phyloP scores from a whole-genome alignment of 1,140 invertebrate species.

The Drosophila bocki region DNA sequence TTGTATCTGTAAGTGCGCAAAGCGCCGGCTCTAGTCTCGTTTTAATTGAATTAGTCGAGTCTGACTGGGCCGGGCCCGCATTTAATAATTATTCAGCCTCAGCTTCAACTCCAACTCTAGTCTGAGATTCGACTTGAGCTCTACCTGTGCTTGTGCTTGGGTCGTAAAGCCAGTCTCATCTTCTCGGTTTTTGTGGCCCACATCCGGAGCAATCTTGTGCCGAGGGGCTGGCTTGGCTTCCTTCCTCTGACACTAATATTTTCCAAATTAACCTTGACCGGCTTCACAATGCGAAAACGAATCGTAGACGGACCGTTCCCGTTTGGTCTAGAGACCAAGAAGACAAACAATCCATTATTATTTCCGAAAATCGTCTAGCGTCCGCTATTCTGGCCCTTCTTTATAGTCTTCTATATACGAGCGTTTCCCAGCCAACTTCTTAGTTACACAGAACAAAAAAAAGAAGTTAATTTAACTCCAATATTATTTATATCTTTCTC shows the following conservation, averaged over 20 bases:
- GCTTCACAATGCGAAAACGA: slow-evolving; percentile 70
- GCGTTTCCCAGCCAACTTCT: slow-evolving; percentile 8
- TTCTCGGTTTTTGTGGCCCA: slow-evolving; percentile 63
- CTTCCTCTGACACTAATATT: slow-evolving; percentile 62
- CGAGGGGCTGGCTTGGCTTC: slow-evolving; percentile 37
- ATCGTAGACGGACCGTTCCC: slow-evolving; percentile 59
- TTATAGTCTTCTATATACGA: slow-evolving; percentile 6
- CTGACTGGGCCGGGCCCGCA: slow-evolving; percentile 37
- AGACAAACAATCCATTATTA: slow-evolving; percentile 60
- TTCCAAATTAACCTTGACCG: slow-evolving; percentile 80
- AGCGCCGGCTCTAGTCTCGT: slow-evolving; percentile 38
- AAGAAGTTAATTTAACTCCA: too few species aligned
- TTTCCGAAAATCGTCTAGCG: slow-evolving; percentile 60
- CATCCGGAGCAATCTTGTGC: slow-evolving; percentile 71
- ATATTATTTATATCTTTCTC: neutral
- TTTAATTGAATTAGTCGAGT: slow-evolving; percentile 64
- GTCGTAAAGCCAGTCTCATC: slow-evolving; percentile 55
- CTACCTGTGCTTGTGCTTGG: slow-evolving; percentile 27
- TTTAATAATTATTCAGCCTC: slow-evolving; percentile 41
- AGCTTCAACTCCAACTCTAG: slow-evolving; percentile 2
- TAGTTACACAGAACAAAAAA: neutral
- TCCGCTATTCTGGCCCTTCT: slow-evolving; percentile 41
- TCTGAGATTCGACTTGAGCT: slow-evolving; percentile 5
- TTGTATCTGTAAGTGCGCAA: slow-evolving; percentile 13
- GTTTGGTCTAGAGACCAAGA: slow-evolving; percentile 55